Conservation (phyloP, 2,113 vertebrate genomes). For the Entelurus aequoreus region DNA sequence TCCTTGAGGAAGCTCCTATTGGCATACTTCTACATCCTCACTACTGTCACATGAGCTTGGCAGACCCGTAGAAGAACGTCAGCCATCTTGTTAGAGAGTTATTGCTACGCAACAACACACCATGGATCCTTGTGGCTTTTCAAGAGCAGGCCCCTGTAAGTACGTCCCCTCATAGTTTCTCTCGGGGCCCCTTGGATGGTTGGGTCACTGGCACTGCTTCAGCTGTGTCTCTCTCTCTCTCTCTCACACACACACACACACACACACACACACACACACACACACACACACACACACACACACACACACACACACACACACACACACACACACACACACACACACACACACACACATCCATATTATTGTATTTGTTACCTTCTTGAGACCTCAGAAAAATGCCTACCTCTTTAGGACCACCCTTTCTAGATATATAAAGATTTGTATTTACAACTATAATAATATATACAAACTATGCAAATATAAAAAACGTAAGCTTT, state of each 20-base stretch:
- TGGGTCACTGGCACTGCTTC: conserved; percentile 26
- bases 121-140: conserved; percentile 51
- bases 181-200: conserved; percentile 26
- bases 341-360: no score
- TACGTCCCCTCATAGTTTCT: background rate
- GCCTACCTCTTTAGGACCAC: no score
- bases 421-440: no score
- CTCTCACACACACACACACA: conserved; percentile 27
- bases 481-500: no score
- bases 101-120: conserved; percentile 44
- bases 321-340: no score
- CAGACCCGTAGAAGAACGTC: conserved; percentile 27
- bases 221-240: conserved; percentile 50
- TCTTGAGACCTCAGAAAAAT: no score
- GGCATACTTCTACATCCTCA: conserved; percentile 61
- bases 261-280: conserved; percentile 18
- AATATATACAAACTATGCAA: no score
- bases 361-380: no score
- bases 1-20: conserved; percentile 49
- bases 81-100: conserved; percentile 47
- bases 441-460: no score
- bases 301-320: no score
- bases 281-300: no score
- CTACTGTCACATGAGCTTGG: conserved; percentile 56
- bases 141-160: conserved; percentile 29